These are phyloP conservation scores for Arctopsyche grandis DNA, from an alignment of 1,140 invertebrate species.

Conservation along the genomic window DNA sequence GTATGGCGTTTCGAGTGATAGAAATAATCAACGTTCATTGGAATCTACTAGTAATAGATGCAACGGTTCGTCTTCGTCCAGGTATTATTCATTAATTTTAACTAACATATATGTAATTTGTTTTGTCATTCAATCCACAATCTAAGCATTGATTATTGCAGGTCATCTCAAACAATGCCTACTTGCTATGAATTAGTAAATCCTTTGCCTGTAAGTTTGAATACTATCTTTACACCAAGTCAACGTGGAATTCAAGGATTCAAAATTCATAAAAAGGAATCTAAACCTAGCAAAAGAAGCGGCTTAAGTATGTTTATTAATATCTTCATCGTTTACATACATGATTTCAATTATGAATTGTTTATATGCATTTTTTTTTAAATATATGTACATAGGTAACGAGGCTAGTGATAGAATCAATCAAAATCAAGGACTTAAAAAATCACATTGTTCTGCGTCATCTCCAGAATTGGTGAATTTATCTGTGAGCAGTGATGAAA, in stretches of 20 bases:
- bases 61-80: constrained; percentile 43
- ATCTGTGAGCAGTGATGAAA: not conserved
- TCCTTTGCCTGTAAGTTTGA: constrained; percentile 51
- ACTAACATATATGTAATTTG: constrained; percentile 3
- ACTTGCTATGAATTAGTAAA: constrained; percentile 43
- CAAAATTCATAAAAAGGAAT: constrained; percentile 34
- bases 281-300: constrained; percentile 39
- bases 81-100: constrained; percentile 28
- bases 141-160: constrained; percentile 25
- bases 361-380: constrained; percentile 17
- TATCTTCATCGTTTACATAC: constrained; percentile 31
- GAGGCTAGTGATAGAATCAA: constrained; percentile 36
- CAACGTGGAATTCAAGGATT: constrained; percentile 38
- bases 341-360: not conserved
- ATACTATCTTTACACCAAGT: constrained; percentile 45
- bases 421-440: constrained; percentile 5
- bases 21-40: constrained; percentile 15
- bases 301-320: constrained; percentile 38
- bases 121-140: not conserved
- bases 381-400: constrained; percentile 27
- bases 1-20: not conserved
- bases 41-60: constrained; percentile 23
- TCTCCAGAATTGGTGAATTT: constrained; percentile 48
- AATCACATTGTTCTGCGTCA: constrained; percentile 45
- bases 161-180: constrained; percentile 41